Evolutionary conservation across 2,888 invertebrate species (phyloP).

Genomic region (Harpalus rufipes): DNA sequence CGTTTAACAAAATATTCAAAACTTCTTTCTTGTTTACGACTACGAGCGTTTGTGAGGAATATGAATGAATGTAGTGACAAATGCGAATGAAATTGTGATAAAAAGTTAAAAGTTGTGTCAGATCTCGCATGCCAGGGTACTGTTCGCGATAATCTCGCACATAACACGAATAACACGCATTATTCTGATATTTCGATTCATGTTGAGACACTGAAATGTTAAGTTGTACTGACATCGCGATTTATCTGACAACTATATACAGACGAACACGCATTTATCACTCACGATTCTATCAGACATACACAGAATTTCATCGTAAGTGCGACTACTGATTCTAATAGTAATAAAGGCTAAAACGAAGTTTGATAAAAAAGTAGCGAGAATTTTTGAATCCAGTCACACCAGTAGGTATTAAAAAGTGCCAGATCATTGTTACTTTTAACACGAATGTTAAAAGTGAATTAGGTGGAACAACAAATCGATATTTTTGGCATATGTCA

Average conservation of each 20-base stretch:
- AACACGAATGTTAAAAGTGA: no score
- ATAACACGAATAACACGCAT: conserved; percentile 42
- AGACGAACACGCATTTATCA: conserved; percentile 9
- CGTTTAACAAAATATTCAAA: conserved; percentile 48
- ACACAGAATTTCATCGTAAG: background rate
- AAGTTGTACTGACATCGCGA: conserved; percentile 12
- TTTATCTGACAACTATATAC: conserved; percentile 38
- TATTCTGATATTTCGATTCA: conserved; percentile 47
- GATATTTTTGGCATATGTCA: no score
- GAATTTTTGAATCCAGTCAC: no score
- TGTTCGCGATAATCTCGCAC: conserved; percentile 50
- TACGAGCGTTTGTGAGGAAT: background rate
- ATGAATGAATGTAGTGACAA: conserved; percentile 43
- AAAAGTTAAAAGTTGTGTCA: conserved; percentile 46
- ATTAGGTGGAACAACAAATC: no score
- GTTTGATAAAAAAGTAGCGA: no score
- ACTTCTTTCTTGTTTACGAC: conserved; percentile 26
- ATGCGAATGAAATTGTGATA: conserved; percentile 34
- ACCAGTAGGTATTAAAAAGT: no score
- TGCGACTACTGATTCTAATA: background rate
- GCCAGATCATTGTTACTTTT: no score
- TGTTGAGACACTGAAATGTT: conserved; percentile 29
- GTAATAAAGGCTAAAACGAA: background rate
- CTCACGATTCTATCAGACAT: background rate
- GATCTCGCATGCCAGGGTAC: conserved; percentile 8